Conservation (phyloP, 2,797 vertebrate species). For the Danionella dracula region DNA sequence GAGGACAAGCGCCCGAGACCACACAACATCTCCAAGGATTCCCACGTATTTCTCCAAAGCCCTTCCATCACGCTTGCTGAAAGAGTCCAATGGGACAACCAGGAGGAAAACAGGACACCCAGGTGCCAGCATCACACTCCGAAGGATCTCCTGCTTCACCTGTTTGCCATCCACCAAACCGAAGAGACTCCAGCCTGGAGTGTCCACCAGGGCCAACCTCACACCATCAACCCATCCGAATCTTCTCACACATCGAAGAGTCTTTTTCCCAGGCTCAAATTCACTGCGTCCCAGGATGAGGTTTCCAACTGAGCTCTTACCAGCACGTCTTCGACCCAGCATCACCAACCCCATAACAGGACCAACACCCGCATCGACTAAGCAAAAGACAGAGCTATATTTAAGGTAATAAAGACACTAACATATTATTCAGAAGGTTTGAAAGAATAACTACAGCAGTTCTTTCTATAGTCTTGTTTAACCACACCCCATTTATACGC, state of each 20-base stretch:
- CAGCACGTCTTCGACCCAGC: constrained; percentile 53
- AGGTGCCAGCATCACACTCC: constrained; percentile 32
- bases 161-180: constrained; percentile 32
- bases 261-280: constrained; percentile 38
- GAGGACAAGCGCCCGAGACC: constrained; percentile 46
- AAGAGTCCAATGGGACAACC: constrained; percentile 49
- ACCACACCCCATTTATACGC: neutral
- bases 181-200: constrained; percentile 57
- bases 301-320: constrained; percentile 54
- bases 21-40: constrained; percentile 34
- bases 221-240: constrained; percentile 8
- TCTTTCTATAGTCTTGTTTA: too few relatives aligned
- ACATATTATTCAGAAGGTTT: too few relatives aligned
- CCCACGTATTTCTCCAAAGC: constrained; percentile 43
- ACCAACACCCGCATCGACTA: neutral
- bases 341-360: constrained; percentile 44
- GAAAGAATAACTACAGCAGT: too few relatives aligned
- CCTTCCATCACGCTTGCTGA: constrained; percentile 42
- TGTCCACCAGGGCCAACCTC: constrained; percentile 50
- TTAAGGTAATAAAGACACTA: neutral
- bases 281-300: constrained; percentile 42
- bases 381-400: neutral
- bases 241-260: constrained; percentile 23
- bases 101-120: constrained; percentile 44
- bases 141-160: constrained; percentile 42